Evolutionary conservation across 1,140 invertebrate species (phyloP).

Genomic region (Formica exsecta): DNA sequence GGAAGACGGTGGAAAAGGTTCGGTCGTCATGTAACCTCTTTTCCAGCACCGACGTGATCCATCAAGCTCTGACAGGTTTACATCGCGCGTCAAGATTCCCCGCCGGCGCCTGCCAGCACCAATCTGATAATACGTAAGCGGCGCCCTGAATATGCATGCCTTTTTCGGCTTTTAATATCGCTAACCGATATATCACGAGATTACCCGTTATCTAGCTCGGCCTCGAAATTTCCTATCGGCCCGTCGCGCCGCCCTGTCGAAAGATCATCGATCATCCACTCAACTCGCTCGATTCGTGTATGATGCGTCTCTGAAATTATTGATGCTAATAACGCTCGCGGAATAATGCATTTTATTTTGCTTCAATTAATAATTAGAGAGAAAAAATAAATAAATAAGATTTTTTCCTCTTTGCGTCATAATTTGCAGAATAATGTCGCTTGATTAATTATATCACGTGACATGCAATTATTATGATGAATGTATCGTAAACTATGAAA

Average conservation of each 20-base stretch:
- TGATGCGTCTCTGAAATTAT: conserved; percentile 22
- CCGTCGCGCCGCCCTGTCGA: conserved; percentile 69
- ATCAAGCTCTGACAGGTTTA: conserved; percentile 84
- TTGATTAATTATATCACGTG: conserved; percentile 56
- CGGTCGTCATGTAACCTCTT: conserved; percentile 72
- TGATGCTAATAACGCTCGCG: conserved; percentile 18
- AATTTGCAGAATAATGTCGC: background rate
- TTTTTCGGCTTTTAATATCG: conserved; percentile 83
- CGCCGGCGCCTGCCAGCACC: conserved; percentile 73
- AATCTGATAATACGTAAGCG: conserved; percentile 84
- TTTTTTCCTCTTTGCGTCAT: conserved; percentile 32
- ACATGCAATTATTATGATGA: conserved; percentile 53
- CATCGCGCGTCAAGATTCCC: conserved; percentile 83
- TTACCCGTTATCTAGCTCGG: conserved; percentile 75
- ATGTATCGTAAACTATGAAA: conserved; percentile 42
- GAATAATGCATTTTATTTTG: background rate
- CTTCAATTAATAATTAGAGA: conserved; percentile 22
- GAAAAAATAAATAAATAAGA: conserved; percentile 26
- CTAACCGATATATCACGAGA: conserved; percentile 82
- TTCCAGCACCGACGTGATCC: conserved; percentile 78
- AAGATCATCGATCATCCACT: conserved; percentile 79
- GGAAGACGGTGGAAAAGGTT: conserved; percentile 55
- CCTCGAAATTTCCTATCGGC: conserved; percentile 77
- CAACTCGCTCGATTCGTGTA: conserved; percentile 63
- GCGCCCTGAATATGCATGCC: conserved; percentile 83